Evolutionary conservation across 2,797 vertebrate species (phyloP).

Genomic region (Corythornis leucogaster): DNA sequence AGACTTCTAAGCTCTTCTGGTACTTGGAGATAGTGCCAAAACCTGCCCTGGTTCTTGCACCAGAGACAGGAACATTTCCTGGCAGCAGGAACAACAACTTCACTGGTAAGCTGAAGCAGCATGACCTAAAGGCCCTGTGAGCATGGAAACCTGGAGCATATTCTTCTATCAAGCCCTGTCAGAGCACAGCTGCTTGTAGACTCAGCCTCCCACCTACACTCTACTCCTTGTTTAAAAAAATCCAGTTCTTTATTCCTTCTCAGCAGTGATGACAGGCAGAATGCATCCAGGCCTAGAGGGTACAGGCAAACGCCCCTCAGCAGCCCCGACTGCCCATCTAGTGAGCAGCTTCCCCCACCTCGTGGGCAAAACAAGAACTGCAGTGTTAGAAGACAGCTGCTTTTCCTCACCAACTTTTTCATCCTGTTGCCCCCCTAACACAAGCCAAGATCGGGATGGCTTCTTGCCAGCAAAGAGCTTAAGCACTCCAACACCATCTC

Average conservation of each 20-base stretch:
- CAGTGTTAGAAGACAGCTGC: conserved; percentile 6
- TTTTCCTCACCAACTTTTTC: conserved; percentile 41
- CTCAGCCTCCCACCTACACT: neutral
- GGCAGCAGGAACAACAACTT: neutral
- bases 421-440: neutral
- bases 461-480: conserved; percentile 54
- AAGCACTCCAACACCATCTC: conserved; percentile 40
- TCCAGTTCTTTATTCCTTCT: neutral
- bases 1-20: neutral
- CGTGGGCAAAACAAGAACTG: conserved; percentile 51
- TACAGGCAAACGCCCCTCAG: accelerated
- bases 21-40: neutral
- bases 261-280: neutral
- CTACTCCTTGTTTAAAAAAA: neutral
- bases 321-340: neutral
- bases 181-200: neutral
- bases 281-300: neutral
- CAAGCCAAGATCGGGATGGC: conserved; percentile 23
- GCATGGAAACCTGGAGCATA: neutral
- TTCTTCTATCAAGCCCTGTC: neutral
- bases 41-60: neutral
- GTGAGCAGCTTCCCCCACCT: conserved; percentile 44
- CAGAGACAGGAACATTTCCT: neutral
- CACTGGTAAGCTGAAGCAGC: neutral
- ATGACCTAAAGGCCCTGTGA: neutral